Evolutionary conservation across 2,113 vertebrate species (phyloP).

Genomic region (Mobula hypostoma): DNA sequence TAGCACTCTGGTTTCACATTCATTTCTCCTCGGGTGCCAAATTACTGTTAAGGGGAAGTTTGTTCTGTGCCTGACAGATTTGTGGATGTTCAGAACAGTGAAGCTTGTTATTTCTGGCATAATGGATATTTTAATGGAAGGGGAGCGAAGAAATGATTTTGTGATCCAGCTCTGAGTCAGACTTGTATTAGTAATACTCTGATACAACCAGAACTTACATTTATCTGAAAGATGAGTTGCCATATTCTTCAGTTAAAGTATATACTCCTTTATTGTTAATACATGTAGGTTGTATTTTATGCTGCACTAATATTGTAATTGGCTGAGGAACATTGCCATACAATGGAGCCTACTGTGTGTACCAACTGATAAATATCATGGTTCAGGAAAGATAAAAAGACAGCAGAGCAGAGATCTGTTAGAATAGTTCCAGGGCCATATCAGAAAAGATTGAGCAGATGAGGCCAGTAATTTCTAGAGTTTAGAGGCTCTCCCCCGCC

Average conservation of each 20-base stretch:
- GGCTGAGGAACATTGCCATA: background rate
- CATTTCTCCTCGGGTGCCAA: background rate
- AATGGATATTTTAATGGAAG: background rate
- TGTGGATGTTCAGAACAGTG: background rate
- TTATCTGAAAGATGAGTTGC: background rate
- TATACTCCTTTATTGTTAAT: background rate
- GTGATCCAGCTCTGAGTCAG: background rate
- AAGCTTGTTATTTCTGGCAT: background rate
- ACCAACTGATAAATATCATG: background rate
- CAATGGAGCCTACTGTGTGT: background rate
- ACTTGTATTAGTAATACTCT: background rate
- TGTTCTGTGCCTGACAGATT: background rate
- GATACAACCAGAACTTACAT: background rate
- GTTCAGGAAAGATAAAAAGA: background rate
- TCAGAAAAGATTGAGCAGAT: no score
- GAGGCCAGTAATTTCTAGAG: no score
- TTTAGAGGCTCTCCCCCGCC: no score
- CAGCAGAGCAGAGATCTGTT: background rate
- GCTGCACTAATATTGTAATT: background rate
- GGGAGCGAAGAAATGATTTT: background rate
- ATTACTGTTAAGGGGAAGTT: background rate
- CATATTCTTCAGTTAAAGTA: background rate
- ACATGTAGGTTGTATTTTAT: background rate
- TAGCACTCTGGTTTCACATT: background rate
- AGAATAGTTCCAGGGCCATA: no score